Evolutionary conservation across 2,888 invertebrate genomes (phyloP).

Genomic region (Ormyrus thymus): DNA sequence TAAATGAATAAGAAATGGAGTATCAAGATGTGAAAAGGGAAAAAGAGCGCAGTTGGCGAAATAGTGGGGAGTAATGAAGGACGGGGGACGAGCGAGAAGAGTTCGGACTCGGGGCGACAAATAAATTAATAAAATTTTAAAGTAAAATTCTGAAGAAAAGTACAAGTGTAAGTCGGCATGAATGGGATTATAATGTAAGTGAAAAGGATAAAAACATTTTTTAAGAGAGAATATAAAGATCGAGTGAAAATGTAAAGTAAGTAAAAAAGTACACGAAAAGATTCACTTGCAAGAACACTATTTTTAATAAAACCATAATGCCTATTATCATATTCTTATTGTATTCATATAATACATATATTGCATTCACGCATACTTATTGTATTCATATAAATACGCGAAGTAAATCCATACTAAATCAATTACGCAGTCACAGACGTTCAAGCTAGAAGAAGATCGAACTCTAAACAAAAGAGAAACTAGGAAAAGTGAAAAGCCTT

Average conservation of each 20-base stretch:
- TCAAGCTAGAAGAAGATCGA: too few species aligned
- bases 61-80: neutral
- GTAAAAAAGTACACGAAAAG: neutral
- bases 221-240: neutral
- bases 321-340: too few species aligned
- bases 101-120: neutral
- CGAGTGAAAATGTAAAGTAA: neutral
- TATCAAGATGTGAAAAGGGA: neutral
- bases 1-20: conserved; percentile 33
- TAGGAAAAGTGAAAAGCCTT: too few species aligned
- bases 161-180: neutral
- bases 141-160: neutral
- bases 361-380: too few species aligned
- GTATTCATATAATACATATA: too few species aligned
- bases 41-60: neutral
- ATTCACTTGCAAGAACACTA: neutral
- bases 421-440: too few species aligned
- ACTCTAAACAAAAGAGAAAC: too few species aligned
- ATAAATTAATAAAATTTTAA: neutral
- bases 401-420: too few species aligned
- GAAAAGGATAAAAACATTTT: neutral
- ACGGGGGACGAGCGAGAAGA: neutral
- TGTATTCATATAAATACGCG: too few species aligned
- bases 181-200: neutral
- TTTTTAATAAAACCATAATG: too few species aligned